Conservation (phyloP, 1,140 invertebrate species). For the Drosophila rufa region DNA sequence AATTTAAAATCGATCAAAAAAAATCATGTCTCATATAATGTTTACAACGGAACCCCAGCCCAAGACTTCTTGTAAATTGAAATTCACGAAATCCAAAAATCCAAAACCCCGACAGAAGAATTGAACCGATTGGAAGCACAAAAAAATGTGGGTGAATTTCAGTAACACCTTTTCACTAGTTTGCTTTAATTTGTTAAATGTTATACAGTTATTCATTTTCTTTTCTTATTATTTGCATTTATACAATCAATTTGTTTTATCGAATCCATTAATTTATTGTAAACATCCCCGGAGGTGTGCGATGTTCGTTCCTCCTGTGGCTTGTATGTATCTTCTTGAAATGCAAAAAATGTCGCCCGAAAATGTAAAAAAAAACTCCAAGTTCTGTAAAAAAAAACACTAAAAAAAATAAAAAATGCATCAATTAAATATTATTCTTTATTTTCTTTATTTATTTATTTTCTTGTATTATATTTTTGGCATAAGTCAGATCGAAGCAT, state of each 20-base stretch:
- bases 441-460: neutral
- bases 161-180: neutral
- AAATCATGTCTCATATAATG: conserved; percentile 4
- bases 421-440: neutral
- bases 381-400: conserved; percentile 24
- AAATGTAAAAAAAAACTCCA: conserved; percentile 24
- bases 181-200: conserved; percentile 24
- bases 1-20: neutral
- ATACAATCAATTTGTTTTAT: conserved; percentile 8
- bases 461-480: no score
- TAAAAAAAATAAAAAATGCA: neutral
- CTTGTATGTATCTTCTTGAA: conserved; percentile 20
- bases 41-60: conserved; percentile 7
- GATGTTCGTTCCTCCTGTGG: conserved; percentile 23
- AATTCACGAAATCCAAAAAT: conserved; percentile 14
- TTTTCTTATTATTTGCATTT: neutral
- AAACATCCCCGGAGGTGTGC: conserved; percentile 24
- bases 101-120: neutral
- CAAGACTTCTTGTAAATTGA: conserved; percentile 24
- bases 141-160: conserved; percentile 4
- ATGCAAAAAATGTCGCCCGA: conserved; percentile 23
- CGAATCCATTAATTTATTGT: conserved; percentile 21
- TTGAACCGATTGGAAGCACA: conserved; percentile 3
- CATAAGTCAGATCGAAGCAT: no score
- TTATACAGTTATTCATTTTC: conserved; percentile 8